These are phyloP conservation scores for Ciconia stormi DNA, from an alignment of 2,113 vertebrate species.

Conservation along the genomic window DNA sequence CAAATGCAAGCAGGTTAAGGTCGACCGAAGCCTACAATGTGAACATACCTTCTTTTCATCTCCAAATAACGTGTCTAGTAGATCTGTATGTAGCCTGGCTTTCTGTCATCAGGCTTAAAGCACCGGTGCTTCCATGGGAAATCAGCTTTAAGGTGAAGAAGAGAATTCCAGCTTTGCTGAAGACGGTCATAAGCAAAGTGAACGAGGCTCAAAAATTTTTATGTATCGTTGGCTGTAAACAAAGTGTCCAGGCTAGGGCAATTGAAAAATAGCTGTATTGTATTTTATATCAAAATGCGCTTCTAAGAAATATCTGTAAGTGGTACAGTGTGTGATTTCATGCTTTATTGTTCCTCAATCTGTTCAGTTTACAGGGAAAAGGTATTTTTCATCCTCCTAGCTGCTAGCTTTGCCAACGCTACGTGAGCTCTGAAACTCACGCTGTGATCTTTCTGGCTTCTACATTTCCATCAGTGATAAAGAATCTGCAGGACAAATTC, in stretches of 20 bases:
- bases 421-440: not conserved
- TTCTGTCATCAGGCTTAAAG: not conserved
- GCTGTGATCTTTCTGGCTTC: slow-evolving; percentile 1
- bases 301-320: not conserved
- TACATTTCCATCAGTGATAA: not conserved
- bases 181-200: not conserved
- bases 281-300: not conserved
- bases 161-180: not conserved
- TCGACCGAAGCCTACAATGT: fast-evolving
- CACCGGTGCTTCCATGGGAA: not conserved
- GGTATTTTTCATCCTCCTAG: not conserved
- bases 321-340: slow-evolving; percentile 1
- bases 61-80: not conserved
- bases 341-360: not conserved
- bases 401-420: not conserved
- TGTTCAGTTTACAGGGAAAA: not conserved
- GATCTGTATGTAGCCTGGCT: not conserved
- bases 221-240: not conserved
- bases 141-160: not conserved
- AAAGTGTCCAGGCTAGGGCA: not conserved
- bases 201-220: not conserved
- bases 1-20: not conserved
- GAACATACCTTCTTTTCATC: not conserved
- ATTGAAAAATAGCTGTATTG: not conserved
- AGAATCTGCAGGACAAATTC: not conserved